Conservation (phyloP, 2,888 invertebrate species). For the Blastobasis adustella region DNA sequence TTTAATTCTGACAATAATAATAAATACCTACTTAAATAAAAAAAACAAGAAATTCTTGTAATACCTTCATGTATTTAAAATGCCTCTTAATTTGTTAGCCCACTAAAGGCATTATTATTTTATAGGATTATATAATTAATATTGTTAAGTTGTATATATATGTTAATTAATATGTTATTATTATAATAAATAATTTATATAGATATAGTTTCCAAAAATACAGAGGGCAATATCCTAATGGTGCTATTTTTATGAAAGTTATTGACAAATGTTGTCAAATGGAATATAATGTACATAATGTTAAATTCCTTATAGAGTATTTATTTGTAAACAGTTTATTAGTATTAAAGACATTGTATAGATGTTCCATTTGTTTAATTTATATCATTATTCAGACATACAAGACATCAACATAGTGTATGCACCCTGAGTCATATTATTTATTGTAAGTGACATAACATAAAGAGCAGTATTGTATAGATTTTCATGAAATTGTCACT, state of each 20-base stretch:
- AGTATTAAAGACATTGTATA: too few species aligned
- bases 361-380: too few species aligned
- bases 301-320: slow-evolving; percentile 9
- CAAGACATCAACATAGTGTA: too few species aligned
- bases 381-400: too few species aligned
- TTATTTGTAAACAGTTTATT: slow-evolving; percentile 4
- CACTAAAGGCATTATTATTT: too few species aligned
- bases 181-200: slow-evolving; percentile 4
- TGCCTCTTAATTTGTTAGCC: too few species aligned
- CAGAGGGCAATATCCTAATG: slow-evolving; percentile 43
- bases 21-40: neutral
- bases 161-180: slow-evolving; percentile 16
- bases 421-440: too few species aligned
- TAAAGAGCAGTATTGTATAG: too few species aligned
- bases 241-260: slow-evolving; percentile 35
- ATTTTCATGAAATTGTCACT: slow-evolving; percentile 40
- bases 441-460: too few species aligned
- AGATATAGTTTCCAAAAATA: slow-evolving; percentile 22
- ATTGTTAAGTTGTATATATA: slow-evolving; percentile 33
- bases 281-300: slow-evolving; percentile 13
- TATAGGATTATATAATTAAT: too few species aligned
- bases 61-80: neutral
- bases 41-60: neutral
- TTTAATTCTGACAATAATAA: slow-evolving; percentile 14
- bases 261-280: slow-evolving; percentile 6